Percentiles rank a stretch among this genome's conserved stretches.
These are phyloP conservation scores for Brachyhypopomus gauderio DNA, from an alignment of 2,113 vertebrate genomes.

Conservation along the genomic window DNA sequence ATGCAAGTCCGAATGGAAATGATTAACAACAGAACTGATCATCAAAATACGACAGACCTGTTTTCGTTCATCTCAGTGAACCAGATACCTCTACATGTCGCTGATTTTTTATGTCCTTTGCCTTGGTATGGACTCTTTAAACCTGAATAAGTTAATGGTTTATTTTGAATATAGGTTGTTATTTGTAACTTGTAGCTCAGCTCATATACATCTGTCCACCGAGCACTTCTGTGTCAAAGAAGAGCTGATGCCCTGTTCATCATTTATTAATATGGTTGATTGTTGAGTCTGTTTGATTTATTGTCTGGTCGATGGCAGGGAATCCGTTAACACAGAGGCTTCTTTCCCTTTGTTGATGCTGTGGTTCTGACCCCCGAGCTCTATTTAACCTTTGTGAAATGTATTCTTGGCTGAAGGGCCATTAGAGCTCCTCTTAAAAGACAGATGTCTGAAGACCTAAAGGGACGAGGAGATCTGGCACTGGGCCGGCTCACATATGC, in stretches of 20 bases:
- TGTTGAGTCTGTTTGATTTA: constrained; percentile 37
- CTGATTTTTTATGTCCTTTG: neutral
- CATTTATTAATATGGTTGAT: constrained; percentile 42
- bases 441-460: constrained; percentile 37
- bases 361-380: constrained; percentile 29
- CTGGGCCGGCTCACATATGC: constrained; percentile 1
- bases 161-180: neutral
- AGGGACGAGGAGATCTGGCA: neutral
- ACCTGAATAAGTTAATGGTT: neutral
- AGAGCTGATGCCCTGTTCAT: neutral
- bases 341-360: constrained; percentile 24
- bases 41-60: neutral
- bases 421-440: constrained; percentile 38
- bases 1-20: too few relatives aligned
- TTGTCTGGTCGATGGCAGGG: constrained; percentile 31
- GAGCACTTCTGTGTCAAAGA: constrained; percentile 21
- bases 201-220: constrained; percentile 9
- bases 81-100: neutral
- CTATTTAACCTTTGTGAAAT: constrained; percentile 18
- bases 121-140: neutral
- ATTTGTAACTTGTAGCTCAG: neutral
- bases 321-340: constrained; percentile 20
- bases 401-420: constrained; percentile 18
- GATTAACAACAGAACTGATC: neutral
- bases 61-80: neutral